Evolutionary conservation across 2,113 vertebrate species (phyloP).

Genomic region (Chionodraco myersi): DNA sequence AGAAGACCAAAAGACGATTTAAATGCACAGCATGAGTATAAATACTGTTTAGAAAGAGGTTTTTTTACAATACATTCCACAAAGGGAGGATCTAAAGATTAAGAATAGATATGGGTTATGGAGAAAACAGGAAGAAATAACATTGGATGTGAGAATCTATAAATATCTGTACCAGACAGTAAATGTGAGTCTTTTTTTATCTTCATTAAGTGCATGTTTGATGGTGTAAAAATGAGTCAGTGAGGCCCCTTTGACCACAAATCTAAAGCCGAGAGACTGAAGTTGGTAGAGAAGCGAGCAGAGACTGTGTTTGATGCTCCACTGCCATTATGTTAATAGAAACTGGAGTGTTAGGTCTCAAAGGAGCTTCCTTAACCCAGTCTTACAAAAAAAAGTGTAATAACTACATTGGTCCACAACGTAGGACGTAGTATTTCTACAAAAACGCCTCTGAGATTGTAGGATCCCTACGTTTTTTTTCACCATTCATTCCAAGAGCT

Average conservation of each 20-base stretch:
- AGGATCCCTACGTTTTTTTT: no score
- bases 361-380: conserved; percentile 26
- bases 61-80: neutral
- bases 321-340: conserved; percentile 69
- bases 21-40: neutral
- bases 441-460: no score
- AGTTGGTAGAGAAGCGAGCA: neutral
- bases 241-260: conserved; percentile 11
- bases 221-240: conserved; percentile 4
- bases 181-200: neutral
- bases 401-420: no score
- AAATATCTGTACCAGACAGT: neutral
- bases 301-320: conserved; percentile 51
- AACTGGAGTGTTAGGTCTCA: conserved; percentile 53
- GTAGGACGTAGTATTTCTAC: no score
- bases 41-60: neutral
- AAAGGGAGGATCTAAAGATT: neutral
- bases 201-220: neutral
- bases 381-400: no score
- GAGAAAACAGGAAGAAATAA: neutral
- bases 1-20: no score
- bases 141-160: neutral
- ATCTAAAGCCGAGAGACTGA: conserved; percentile 17
- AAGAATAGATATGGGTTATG: neutral
- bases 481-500: no score